phyloP scores from a whole-genome alignment of 92 coral and sea anemone genomes.

The Umimayanthus kanabou region DNA sequence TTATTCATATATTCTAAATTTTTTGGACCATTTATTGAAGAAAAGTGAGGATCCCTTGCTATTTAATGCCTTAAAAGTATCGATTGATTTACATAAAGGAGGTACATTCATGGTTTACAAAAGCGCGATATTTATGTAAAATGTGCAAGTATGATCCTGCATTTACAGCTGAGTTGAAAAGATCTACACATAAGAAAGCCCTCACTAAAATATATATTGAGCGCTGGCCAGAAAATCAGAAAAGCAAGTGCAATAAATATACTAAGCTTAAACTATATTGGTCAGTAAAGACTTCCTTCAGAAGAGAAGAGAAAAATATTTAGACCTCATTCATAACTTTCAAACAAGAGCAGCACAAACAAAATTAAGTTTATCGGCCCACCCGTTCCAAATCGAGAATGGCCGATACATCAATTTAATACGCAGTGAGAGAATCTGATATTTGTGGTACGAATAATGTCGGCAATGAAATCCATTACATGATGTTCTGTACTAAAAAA shows the following conservation, averaged over 20 bases:
- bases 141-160: too few relatives aligned
- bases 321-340: not conserved
- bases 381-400: not conserved
- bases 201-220: too few relatives aligned
- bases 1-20: not conserved
- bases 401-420: not conserved
- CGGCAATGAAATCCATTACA: too few relatives aligned
- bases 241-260: too few relatives aligned
- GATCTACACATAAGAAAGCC: too few relatives aligned
- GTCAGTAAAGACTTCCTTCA: not conserved
- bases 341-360: not conserved
- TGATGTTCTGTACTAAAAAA: not conserved
- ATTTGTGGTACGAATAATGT: too few relatives aligned
- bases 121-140: too few relatives aligned
- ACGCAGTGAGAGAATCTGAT: not conserved
- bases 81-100: not conserved
- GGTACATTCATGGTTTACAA: slow-evolving; percentile 12
- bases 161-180: too few relatives aligned
- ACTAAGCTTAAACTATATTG: not conserved
- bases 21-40: not conserved
- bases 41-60: slow-evolving; percentile 3
- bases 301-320: slow-evolving; percentile 13
- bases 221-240: not conserved
- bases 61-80: slow-evolving; percentile 6
- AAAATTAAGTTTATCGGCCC: not conserved